A percentile compares a stretch with the other conserved stretches of the same genome.
Evolutionary conservation across 2,797 vertebrate species (phyloP).

Genomic region (Macropodus opercularis): DNA sequence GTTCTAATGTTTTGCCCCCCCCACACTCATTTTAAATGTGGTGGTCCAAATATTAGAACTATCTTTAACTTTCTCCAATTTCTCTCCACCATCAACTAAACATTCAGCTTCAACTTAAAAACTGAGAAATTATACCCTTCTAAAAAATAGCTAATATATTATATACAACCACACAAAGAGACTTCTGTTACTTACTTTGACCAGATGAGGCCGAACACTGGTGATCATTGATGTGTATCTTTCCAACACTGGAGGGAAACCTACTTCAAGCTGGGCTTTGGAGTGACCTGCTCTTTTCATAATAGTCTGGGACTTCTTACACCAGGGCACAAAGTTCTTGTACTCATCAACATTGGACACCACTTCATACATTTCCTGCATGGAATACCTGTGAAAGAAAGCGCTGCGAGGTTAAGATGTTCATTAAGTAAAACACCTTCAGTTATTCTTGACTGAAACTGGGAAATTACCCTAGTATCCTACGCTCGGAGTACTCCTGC

Average conservation of each 20-base stretch:
- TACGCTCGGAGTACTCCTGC: constrained; percentile 94
- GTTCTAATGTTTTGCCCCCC: too few species aligned
- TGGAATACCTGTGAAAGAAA: constrained; percentile 86
- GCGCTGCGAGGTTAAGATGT: neutral
- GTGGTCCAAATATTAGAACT: too few species aligned
- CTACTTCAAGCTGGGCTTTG: constrained; percentile 93
- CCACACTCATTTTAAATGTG: too few species aligned
- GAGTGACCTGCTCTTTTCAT: constrained; percentile 88
- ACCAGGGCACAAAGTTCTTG: constrained; percentile 95
- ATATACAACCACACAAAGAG: neutral
- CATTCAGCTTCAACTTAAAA: too few species aligned
- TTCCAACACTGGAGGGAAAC: constrained; percentile 92
- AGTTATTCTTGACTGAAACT: constrained; percentile 6
- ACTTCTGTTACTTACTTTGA: constrained; percentile 85
- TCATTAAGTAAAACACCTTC: neutral
- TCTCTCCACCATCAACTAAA: too few species aligned
- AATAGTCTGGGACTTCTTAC: constrained; percentile 91
- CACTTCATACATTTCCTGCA: constrained; percentile 96
- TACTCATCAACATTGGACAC: constrained; percentile 96
- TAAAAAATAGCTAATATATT: too few species aligned
- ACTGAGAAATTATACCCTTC: too few species aligned
- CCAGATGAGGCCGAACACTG: constrained; percentile 91
- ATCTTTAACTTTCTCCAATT: too few species aligned
- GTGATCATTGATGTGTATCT: constrained; percentile 94
- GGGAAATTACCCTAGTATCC: constrained; percentile 89